Percentiles rank a stretch among this genome's conserved stretches.
Evolutionary conservation across 2,113 vertebrate species (phyloP).

Genomic region (Malurus alboscapulatus): DNA sequence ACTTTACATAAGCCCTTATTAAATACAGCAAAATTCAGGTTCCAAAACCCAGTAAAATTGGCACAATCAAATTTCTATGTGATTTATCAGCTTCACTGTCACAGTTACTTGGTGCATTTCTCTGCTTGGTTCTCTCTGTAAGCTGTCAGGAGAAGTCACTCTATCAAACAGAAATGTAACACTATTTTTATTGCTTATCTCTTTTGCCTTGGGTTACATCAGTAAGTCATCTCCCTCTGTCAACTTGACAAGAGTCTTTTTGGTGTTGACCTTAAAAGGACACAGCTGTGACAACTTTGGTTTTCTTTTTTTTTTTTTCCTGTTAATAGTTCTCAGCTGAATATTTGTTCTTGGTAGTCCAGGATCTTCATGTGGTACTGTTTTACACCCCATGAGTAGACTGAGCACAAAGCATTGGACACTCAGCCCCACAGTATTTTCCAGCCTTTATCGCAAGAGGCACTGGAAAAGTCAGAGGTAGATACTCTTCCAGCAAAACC

Average conservation of each 20-base stretch:
- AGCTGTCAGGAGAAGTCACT: constrained; percentile 27
- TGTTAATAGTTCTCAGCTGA: constrained; percentile 26
- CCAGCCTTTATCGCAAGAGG: neutral
- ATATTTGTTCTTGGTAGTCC: neutral
- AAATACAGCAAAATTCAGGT: neutral
- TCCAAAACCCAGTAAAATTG: neutral
- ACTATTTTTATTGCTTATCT: constrained; percentile 58
- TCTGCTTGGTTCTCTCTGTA: neutral
- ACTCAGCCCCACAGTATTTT: neutral
- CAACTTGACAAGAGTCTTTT: constrained; percentile 34
- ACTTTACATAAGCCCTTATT: neutral
- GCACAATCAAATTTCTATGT: neutral
- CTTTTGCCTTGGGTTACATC: constrained; percentile 43
- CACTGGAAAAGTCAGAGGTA: neutral
- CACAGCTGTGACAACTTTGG: constrained; percentile 22
- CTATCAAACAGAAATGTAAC: constrained; percentile 44
- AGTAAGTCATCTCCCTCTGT: constrained; percentile 44
- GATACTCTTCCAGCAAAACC: neutral
- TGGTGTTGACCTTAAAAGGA: constrained; percentile 60
- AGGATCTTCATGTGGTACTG: neutral
- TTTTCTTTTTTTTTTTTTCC: neutral
- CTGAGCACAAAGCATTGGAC: neutral
- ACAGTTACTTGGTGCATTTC: neutral
- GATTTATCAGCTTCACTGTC: constrained; percentile 25
- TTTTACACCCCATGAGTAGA: neutral